Conservation (phyloP, 2,888 invertebrate species). For the Drosophila flavopinicola region DNA sequence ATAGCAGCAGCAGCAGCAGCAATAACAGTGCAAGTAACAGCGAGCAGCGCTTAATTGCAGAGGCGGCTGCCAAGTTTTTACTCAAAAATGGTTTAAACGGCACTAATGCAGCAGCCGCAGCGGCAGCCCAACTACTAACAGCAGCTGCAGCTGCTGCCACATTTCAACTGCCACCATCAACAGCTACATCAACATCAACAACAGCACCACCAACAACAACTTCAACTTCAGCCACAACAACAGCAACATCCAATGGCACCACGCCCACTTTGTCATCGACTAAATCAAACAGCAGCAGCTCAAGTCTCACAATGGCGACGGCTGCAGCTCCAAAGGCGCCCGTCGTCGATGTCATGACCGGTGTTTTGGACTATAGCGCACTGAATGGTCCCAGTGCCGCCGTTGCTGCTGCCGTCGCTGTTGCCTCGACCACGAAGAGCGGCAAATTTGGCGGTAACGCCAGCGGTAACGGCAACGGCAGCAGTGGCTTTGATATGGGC, state of each 20-base stretch:
- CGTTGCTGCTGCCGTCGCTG: conserved; percentile 32
- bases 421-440: conserved; percentile 44
- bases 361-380: conserved; percentile 79
- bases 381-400: conserved; percentile 45
- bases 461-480: conserved; percentile 40
- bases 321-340: conserved; percentile 55
- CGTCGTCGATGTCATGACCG: conserved; percentile 58
- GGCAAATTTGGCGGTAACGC: conserved; percentile 42
- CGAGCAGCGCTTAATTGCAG: conserved; percentile 74
- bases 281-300: conserved; percentile 48
- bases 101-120: conserved; percentile 66
- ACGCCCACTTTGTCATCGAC: conserved; percentile 50
- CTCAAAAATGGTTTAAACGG: conserved; percentile 82
- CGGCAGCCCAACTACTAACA: conserved; percentile 61
- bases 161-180: conserved; percentile 70
- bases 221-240: conserved; percentile 35
- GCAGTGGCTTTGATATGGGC: conserved; percentile 75
- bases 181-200: conserved; percentile 46
- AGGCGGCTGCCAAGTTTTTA: conserved; percentile 79
- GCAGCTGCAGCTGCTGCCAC: conserved; percentile 71
- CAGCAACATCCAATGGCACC: conserved; percentile 66
- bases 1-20: conserved; percentile 32
- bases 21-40: conserved; percentile 52
- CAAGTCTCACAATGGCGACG: conserved; percentile 57
- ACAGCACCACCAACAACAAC: conserved; percentile 26